Base-by-base conservation (phyloP, 2,113 vertebrate genomes). In the Abramis brama region DNA sequence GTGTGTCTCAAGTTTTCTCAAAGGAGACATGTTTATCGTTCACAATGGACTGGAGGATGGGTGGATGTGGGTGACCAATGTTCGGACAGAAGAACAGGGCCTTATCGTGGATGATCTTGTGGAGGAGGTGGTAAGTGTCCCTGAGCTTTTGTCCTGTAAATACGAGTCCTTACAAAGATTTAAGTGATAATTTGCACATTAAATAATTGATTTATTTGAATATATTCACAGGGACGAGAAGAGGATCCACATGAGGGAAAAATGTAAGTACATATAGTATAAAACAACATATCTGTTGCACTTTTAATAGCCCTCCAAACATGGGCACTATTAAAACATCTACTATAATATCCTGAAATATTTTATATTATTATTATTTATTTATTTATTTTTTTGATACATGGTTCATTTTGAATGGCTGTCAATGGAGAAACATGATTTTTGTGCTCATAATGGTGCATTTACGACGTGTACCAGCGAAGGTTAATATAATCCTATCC, bases 1-100 rank as follows among this genome's bases (percentile, higher is more conserved):
- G 6, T 85, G 13, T 89, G n/a, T 71, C 30, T 86, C 1, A 64
- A 90, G 89, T 95, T 99, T 99, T 93, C 95, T 99, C 91, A 99
- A 99, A 96, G 98, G 97, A 92, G 98, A 99, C 91, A 99, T 99
- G 97, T 99, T 99, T 94, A 99, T 99, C 93, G 98, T 99, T 93
- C 98, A 98, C 93, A 99, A 99, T 9, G 98, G 98, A 92, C 94
- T 99, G 93, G 98, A 99, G 84, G 98, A 99, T 92, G 98, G 98
- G 86, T 99, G 98, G 98, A 98, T 99, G 97, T 99, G 98, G 98
- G 98, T 99, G 88, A 97, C 97, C 89, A 99, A 99, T 73, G 95
- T 99, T 39, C 94, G 98, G 82, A 99, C 98, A 68, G 97, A 98
- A 91, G 98, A 99, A 85, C 97, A 99, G 92, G 98, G 98, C 84